Conservation (phyloP, 2,888 invertebrate genomes). For the Leptarthrus brevirostris region DNA sequence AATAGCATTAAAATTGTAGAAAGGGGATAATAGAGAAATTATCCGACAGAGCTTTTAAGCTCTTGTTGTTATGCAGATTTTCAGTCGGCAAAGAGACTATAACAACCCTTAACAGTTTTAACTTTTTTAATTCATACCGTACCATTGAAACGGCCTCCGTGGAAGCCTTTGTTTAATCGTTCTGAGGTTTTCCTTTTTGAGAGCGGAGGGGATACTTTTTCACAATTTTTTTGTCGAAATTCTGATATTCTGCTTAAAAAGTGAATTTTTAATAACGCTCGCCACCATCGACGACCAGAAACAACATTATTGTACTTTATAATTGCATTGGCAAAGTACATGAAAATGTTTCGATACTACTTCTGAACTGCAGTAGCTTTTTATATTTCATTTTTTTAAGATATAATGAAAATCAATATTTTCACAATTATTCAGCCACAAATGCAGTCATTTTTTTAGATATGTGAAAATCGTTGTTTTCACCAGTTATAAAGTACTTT, state of each 20-base stretch:
- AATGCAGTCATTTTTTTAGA: too few relatives aligned
- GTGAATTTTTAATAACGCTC: background rate
- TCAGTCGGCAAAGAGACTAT: background rate
- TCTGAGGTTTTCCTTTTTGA: background rate
- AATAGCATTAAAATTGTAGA: conserved; percentile 40
- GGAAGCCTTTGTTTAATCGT: conserved; percentile 25
- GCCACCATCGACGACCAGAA: too few relatives aligned
- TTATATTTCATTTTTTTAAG: too few relatives aligned
- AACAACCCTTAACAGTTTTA: conserved; percentile 25
- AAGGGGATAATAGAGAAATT: conserved; percentile 25
- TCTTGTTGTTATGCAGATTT: conserved; percentile 43
- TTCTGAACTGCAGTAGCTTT: too few relatives aligned
- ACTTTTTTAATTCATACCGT: conserved; percentile 40
- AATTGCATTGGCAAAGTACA: background rate
- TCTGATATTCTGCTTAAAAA: background rate
- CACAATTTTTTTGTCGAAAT: background rate
- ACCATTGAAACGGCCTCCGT: conserved; percentile 1
- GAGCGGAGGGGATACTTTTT: too few relatives aligned
- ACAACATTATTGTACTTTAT: background rate
- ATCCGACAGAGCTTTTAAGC: conserved; percentile 36
- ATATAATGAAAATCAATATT: too few relatives aligned
- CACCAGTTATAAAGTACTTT: too few relatives aligned
- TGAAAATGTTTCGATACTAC: too few relatives aligned
- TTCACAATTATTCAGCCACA: too few relatives aligned
- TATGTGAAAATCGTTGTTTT: too few relatives aligned